These are phyloP conservation scores for Xiphydria camelus DNA, from an alignment of 2,888 invertebrate species.

Conservation along the genomic window DNA sequence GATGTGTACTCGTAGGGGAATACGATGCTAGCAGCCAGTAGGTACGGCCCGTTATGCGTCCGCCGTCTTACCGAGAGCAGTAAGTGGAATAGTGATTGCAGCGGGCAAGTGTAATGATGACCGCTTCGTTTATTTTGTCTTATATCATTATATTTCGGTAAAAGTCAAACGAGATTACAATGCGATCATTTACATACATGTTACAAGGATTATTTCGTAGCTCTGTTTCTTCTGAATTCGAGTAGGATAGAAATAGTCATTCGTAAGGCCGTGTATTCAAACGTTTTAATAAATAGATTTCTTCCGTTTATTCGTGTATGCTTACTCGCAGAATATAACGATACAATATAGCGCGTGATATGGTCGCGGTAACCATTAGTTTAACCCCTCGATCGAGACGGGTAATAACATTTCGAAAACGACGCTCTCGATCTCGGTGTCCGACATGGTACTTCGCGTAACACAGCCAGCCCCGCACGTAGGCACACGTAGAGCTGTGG, in stretches of 20 bases:
- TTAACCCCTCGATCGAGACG: not conserved
- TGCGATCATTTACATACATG: slow-evolving; percentile 40
- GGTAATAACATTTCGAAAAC: slow-evolving; percentile 8
- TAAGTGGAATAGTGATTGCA: too few species aligned
- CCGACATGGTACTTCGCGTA: slow-evolving; percentile 18
- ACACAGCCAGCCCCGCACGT: slow-evolving; percentile 12
- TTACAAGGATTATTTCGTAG: slow-evolving; percentile 37
- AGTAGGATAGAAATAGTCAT: not conserved
- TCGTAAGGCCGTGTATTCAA: slow-evolving; percentile 15
- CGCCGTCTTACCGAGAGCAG: too few species aligned
- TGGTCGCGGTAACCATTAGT: not conserved
- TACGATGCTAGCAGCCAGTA: too few species aligned
- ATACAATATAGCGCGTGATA: slow-evolving; percentile 2
- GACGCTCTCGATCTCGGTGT: slow-evolving; percentile 18
- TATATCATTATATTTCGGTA: slow-evolving; percentile 38
- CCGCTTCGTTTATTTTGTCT: slow-evolving; percentile 20
- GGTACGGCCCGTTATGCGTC: too few species aligned
- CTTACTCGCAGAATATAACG: not conserved
- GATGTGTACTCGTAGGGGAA: too few species aligned
- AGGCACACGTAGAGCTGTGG: slow-evolving; percentile 12
- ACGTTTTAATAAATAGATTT: slow-evolving; percentile 17
- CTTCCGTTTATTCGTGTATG: not conserved
- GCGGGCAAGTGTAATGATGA: too few species aligned
- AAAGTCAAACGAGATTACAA: slow-evolving; percentile 44
- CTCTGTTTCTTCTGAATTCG: slow-evolving; percentile 13